Percentiles rank a stretch among this genome's conserved stretches.
Evolutionary conservation across 1,140 invertebrate species (phyloP).

Genomic region (Globodera rostochiensis): DNA sequence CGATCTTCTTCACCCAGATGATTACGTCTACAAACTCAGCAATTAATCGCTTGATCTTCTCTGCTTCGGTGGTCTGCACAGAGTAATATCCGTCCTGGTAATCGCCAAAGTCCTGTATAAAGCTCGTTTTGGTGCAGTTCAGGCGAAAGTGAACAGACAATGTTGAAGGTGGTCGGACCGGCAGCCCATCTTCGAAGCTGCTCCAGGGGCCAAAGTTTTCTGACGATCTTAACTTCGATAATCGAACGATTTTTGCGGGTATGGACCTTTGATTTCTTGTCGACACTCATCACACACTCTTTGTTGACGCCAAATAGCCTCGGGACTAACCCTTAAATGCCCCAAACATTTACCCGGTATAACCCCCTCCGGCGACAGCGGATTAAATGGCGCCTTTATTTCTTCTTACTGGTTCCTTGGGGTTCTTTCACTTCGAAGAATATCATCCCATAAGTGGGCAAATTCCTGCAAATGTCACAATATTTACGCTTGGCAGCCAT

Average conservation of each 20-base stretch:
- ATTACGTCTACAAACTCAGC: constrained; percentile 99
- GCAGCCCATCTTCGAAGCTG: constrained; percentile 88
- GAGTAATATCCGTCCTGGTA: constrained; percentile 98
- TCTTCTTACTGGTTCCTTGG: constrained; percentile 78
- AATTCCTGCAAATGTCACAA: constrained; percentile 80
- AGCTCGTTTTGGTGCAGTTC: neutral
- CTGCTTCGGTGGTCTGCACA: constrained; percentile 94
- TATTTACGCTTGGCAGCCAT: constrained; percentile 35
- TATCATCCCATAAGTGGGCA: constrained; percentile 94
- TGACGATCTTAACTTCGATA: neutral
- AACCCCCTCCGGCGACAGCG: too few species aligned
- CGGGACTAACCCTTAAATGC: constrained; percentile 81
- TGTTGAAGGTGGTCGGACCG: constrained; percentile 88
- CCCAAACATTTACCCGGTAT: too few species aligned
- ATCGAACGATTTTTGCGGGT: constrained; percentile 38
- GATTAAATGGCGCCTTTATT: neutral
- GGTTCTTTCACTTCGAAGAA: constrained; percentile 98
- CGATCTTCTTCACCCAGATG: constrained; percentile 80
- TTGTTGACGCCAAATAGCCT: constrained; percentile 94
- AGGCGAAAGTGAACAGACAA: constrained; percentile 17
- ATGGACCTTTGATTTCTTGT: constrained; percentile 90
- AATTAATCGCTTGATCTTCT: constrained; percentile 94
- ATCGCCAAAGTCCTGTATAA: constrained; percentile 87
- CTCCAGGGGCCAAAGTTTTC: constrained; percentile 82
- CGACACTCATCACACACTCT: constrained; percentile 89